Percentiles rank a stretch among this genome's conserved stretches.
These are phyloP conservation scores for Oreochromis tanganicae DNA, from an alignment of 2,113 vertebrate genomes.

Conservation along the genomic window DNA sequence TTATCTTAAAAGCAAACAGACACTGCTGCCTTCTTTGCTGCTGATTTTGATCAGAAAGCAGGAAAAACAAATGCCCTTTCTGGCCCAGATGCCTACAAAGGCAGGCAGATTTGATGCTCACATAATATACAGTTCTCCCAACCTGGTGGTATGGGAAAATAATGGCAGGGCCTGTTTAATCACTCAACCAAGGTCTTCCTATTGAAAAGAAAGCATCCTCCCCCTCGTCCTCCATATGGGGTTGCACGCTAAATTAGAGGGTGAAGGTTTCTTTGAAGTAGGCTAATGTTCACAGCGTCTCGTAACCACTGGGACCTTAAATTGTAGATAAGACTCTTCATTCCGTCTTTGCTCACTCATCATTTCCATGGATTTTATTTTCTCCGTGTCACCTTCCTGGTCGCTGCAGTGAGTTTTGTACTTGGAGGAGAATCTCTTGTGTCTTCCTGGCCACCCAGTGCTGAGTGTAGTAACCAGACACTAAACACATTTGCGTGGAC, in stretches of 20 bases:
- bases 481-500: slow-evolving; percentile 62
- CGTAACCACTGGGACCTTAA: background rate
- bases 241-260: slow-evolving; percentile 25
- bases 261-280: slow-evolving; percentile 17
- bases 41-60: slow-evolving; percentile 39
- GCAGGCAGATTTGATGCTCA: slow-evolving; percentile 26
- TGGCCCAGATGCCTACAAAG: background rate
- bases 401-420: background rate
- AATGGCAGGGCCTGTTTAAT: slow-evolving; percentile 38
- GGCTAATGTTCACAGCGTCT: background rate
- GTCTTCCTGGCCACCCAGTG: slow-evolving; percentile 12
- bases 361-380: background rate
- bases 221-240: background rate
- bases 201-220: slow-evolving; percentile 20
- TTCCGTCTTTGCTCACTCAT: background rate
- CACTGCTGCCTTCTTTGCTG: background rate
- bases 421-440: background rate
- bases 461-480: slow-evolving; percentile 40
- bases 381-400: background rate
- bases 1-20: slow-evolving; percentile 61
- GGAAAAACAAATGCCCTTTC: slow-evolving; percentile 36
- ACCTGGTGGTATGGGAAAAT: background rate
- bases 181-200: slow-evolving; percentile 29
- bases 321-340: background rate
- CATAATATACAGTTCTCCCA: background rate